These are phyloP conservation scores for Diploptera punctata DNA, from an alignment of 2,888 invertebrate genomes.

Conservation along the genomic window DNA sequence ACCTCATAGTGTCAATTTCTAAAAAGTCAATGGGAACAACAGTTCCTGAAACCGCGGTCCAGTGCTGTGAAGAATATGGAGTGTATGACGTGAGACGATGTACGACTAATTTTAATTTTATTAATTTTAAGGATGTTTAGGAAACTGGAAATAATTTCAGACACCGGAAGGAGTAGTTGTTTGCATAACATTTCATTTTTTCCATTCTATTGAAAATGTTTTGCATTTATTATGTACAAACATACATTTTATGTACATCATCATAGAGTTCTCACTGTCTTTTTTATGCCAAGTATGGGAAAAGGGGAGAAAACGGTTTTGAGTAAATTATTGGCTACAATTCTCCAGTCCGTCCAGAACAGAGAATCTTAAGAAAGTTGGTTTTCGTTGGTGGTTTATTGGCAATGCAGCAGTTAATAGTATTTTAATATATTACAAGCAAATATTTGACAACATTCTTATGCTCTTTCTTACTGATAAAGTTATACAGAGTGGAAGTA, in stretches of 20 bases:
- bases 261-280: slow-evolving; percentile 44
- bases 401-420: slow-evolving; percentile 31
- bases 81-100: too few species aligned
- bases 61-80: too few species aligned
- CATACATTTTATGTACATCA: slow-evolving; percentile 59
- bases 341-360: slow-evolving; percentile 3
- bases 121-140: too few species aligned
- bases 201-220: slow-evolving; percentile 48
- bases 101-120: too few species aligned
- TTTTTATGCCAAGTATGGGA: slow-evolving; percentile 32
- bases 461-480: slow-evolving; percentile 21
- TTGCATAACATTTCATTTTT: slow-evolving; percentile 25
- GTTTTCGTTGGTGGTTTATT: slow-evolving; percentile 33
- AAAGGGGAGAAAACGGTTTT: slow-evolving; percentile 1
- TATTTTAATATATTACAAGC: slow-evolving; percentile 29
- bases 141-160: slow-evolving; percentile 32
- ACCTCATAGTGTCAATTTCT: too few species aligned
- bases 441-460: slow-evolving; percentile 15
- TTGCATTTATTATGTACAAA: slow-evolving; percentile 56
- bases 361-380: slow-evolving; percentile 1
- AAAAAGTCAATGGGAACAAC: too few species aligned
- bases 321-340: slow-evolving; percentile 6
- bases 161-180: slow-evolving; percentile 24
- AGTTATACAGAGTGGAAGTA: slow-evolving; percentile 28
- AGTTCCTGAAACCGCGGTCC: too few species aligned